Base-by-base conservation (phyloP, 2,113 vertebrate genomes). In the Calonectris borealis region DNA sequence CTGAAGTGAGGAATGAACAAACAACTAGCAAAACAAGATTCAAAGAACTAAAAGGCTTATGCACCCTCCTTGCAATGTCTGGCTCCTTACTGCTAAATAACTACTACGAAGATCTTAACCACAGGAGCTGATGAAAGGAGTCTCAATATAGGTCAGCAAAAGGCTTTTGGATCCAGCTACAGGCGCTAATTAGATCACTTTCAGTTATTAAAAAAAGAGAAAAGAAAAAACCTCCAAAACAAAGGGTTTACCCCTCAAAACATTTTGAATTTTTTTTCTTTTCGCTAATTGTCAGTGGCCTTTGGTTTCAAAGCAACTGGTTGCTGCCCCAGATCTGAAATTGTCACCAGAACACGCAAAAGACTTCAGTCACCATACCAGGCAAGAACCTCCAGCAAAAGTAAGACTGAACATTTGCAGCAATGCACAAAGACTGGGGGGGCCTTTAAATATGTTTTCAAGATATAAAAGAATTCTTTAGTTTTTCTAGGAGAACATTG, bases 401-500 rank as follows among this genome's bases (percentile, higher is more conserved):
- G 40, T 18, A 61, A 77, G 51, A 48, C 49, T 12, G 9, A 86
- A 77, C 55, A 51, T 58, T 40, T 65, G 29, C 81, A 92, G 62
- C 6, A 1, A 60, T 2, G 10, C 86, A 94, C 82, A 92, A 76
- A 86, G 69, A 78, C 11, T 2, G 0, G 25, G 15, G 40, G 26
- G 26, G n/a, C 54, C 85, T 94, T 93, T 68, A 94, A 93, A 82
- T 36, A 55, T 9, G 49, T 94, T 95, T 96, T 80, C 66, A 85
- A 95, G 83, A 89, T 75, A 64, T 34, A 71, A 88, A 88, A 87
- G 78, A 90, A 96, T 89, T 87, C 57, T 52, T 87, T 29, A 22
- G 24, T 87, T 93, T 96, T 93, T 81, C 73, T 89, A 82, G 77
- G 86, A 97, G 96, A 98, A 98, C 96, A 98, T 9, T 94, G 96